Percentiles rank a stretch among this genome's conserved stretches.
Conservation (phyloP, 2,888 invertebrate genomes). For the Biston betularia region DNA sequence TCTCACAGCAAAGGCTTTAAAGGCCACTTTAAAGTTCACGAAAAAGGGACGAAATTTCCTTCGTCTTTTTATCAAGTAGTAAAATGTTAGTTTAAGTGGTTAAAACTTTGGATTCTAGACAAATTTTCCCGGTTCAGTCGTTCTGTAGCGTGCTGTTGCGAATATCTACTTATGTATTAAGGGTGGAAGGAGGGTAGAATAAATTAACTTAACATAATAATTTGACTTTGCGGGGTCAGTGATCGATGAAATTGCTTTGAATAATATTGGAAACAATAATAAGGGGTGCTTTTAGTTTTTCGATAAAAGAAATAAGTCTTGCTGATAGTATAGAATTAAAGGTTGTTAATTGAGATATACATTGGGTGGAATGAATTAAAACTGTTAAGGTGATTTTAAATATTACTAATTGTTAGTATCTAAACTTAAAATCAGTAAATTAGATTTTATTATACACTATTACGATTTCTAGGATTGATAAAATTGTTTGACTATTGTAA, state of each 20-base stretch:
- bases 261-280: conserved; percentile 30
- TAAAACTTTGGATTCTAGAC: conserved; percentile 65
- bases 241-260: conserved; percentile 30
- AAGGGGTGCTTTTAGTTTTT: conserved; percentile 15
- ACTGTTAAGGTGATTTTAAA: too few species aligned
- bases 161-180: conserved; percentile 39
- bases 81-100: conserved; percentile 61
- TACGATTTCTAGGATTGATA: too few species aligned
- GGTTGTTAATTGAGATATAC: too few species aligned
- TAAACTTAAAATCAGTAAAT: too few species aligned
- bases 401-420: too few species aligned
- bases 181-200: conserved; percentile 32
- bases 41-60: conserved; percentile 55
- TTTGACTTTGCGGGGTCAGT: conserved; percentile 30
- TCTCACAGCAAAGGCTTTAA: conserved; percentile 46
- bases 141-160: conserved; percentile 52
- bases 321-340: too few species aligned
- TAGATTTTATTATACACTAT: too few species aligned
- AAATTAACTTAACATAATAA: conserved; percentile 40
- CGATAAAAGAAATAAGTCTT: background rate
- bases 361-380: too few species aligned
- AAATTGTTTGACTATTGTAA: too few species aligned
- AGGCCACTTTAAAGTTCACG: conserved; percentile 55
- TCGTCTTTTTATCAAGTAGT: conserved; percentile 60
- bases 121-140: conserved; percentile 57